phyloP scores from a whole-genome alignment of 2,797 vertebrate genomes.

The Manis javanica region DNA sequence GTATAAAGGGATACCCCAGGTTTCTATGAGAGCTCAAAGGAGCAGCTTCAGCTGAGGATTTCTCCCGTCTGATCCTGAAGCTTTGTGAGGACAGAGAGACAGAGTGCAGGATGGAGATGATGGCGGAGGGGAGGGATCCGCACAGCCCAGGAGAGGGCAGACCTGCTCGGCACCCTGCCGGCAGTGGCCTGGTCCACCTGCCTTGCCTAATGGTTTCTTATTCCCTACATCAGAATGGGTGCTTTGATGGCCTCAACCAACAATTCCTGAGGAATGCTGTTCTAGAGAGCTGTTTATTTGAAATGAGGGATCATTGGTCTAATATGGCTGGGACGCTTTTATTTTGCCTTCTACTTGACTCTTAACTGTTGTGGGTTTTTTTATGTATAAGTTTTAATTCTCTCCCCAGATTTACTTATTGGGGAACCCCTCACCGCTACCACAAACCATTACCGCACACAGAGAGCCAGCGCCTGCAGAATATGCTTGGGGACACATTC shows the following conservation, averaged over 20 bases:
- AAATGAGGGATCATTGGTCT: background rate
- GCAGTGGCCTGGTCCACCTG: background rate
- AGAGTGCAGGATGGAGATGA: background rate
- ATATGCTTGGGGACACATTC: background rate
- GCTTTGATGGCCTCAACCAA: background rate
- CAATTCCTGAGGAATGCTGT: background rate
- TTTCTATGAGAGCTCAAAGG: background rate
- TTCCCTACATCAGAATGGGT: background rate
- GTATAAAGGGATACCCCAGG: background rate
- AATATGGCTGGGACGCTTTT: background rate
- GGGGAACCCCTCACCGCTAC: background rate
- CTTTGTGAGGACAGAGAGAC: background rate
- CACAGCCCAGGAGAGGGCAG: background rate
- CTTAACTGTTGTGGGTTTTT: background rate
- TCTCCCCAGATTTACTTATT: background rate
- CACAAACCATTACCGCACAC: no score
- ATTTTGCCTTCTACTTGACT: background rate
- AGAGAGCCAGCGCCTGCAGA: background rate
- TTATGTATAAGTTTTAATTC: background rate
- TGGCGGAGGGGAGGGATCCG: background rate
- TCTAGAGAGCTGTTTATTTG: background rate
- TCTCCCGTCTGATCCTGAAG: background rate
- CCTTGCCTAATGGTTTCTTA: background rate
- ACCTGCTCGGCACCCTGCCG: background rate
- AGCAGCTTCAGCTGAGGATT: background rate